Conservation (phyloP, 2,113 vertebrate species). For the Orthonyx spaldingii region DNA sequence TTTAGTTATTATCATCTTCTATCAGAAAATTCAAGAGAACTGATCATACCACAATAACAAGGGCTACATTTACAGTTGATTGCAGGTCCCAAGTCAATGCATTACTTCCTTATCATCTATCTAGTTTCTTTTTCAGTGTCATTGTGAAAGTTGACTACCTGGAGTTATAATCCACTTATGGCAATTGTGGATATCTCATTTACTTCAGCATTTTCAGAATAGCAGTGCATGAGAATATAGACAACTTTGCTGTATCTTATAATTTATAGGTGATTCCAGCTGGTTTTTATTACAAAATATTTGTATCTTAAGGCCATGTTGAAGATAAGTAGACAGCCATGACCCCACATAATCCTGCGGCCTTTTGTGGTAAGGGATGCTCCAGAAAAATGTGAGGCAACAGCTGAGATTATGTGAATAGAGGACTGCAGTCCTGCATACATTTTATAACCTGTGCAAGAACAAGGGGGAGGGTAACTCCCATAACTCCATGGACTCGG, state of each 20-base stretch:
- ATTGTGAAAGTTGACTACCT: not conserved
- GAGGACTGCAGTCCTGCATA: not conserved
- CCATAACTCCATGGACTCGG: rapidly evolving
- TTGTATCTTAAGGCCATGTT: slow-evolving; percentile 3
- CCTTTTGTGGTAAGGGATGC: not conserved
- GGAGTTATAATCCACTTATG: not conserved
- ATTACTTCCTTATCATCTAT: not conserved
- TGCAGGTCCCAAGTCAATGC: not conserved
- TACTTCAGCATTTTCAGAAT: not conserved
- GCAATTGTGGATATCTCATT: not conserved
- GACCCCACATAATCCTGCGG: not conserved
- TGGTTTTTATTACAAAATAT: slow-evolving; percentile 1
- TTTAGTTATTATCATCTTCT: not conserved
- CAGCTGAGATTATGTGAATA: not conserved
- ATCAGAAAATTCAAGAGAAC: not conserved
- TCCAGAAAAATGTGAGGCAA: not conserved
- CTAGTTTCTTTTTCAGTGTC: not conserved
- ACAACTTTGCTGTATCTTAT: not conserved
- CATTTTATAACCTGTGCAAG: not conserved
- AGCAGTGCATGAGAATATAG: not conserved
- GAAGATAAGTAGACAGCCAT: not conserved
- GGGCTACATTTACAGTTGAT: not conserved
- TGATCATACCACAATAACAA: not conserved
- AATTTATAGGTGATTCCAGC: slow-evolving; percentile 20
- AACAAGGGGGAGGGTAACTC: not conserved